Conservation (phyloP, 2,797 vertebrate genomes). For the Eulemur mongoz region DNA sequence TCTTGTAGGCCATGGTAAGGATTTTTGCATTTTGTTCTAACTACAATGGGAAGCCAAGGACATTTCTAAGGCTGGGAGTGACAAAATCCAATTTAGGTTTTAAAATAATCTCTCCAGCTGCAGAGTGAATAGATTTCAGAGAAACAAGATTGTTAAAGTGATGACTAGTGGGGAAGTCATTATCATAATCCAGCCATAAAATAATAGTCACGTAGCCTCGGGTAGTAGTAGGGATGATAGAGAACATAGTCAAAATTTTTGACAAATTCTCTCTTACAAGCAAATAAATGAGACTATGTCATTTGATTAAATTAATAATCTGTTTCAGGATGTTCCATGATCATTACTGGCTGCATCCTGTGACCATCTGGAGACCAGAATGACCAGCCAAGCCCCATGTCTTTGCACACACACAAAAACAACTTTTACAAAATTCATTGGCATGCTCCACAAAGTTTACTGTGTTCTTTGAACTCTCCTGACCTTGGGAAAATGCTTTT, state of each 20-base stretch:
- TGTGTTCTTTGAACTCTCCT: constrained; percentile 56
- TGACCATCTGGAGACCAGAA: constrained; percentile 74
- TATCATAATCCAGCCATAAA: background rate
- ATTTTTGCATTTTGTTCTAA: background rate
- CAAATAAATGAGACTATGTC: constrained; percentile 59
- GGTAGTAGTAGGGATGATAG: background rate
- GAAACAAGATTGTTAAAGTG: background rate
- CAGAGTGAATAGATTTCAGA: constrained; percentile 1
- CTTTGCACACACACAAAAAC: constrained; percentile 57
- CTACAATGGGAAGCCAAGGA: background rate
- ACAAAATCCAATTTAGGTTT: constrained; percentile 23
- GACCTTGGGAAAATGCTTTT: constrained; percentile 50
- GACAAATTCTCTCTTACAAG: constrained; percentile 54
- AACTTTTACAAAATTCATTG: constrained; percentile 68
- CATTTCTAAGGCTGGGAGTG: background rate
- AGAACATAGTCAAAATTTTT: constrained; percentile 37
- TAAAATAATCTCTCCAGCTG: background rate
- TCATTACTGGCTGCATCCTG: constrained; percentile 72
- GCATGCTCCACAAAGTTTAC: constrained; percentile 14
- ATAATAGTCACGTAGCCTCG: background rate
- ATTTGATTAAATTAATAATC: constrained; percentile 61
- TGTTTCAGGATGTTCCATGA: constrained; percentile 60
- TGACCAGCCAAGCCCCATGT: constrained; percentile 63
- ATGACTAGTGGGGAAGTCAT: background rate
- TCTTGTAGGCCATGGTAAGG: background rate